A percentile compares a stretch with the other conserved stretches of the same genome.
phyloP scores from a whole-genome alignment of 1,140 invertebrate genomes.

The Panagrolaimus sp. region DNA sequence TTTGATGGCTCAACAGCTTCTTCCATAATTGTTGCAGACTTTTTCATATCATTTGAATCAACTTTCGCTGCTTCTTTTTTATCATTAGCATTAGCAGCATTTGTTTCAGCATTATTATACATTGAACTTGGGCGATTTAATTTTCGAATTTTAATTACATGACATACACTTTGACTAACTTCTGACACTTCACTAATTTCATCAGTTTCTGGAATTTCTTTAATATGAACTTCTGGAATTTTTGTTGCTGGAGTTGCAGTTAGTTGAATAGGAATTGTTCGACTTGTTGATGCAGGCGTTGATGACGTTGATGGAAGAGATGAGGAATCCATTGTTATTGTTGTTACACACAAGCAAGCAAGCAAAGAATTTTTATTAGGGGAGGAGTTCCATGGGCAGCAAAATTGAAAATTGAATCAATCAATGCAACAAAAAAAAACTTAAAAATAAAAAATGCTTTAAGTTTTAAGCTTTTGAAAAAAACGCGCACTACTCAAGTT shows the following conservation, averaged over 20 bases:
- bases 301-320: neutral
- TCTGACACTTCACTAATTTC: neutral
- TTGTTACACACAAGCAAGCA: too few relatives aligned
- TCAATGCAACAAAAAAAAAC: too few relatives aligned
- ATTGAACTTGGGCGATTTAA: conserved; percentile 4
- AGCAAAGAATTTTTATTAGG: too few relatives aligned
- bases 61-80: neutral
- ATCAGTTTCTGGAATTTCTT: neutral
- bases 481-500: too few relatives aligned
- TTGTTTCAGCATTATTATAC: neutral
- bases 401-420: too few relatives aligned
- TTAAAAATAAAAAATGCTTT: too few relatives aligned
- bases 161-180: conserved; percentile 3
- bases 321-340: too few relatives aligned
- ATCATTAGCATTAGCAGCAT: neutral
- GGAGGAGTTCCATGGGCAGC: too few relatives aligned
- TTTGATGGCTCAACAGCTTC: too few relatives aligned
- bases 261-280: neutral
- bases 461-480: too few relatives aligned
- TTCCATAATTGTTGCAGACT: neutral
- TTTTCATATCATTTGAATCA: neutral
- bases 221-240: conserved; percentile 7
- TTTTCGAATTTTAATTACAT: neutral
- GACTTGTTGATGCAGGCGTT: neutral
- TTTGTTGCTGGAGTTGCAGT: neutral